Evolutionary conservation across 1,140 invertebrate genomes (phyloP), one percentile per base, ranked within the genome.

Genomic region (Conopomorpha cramerella): DNA sequence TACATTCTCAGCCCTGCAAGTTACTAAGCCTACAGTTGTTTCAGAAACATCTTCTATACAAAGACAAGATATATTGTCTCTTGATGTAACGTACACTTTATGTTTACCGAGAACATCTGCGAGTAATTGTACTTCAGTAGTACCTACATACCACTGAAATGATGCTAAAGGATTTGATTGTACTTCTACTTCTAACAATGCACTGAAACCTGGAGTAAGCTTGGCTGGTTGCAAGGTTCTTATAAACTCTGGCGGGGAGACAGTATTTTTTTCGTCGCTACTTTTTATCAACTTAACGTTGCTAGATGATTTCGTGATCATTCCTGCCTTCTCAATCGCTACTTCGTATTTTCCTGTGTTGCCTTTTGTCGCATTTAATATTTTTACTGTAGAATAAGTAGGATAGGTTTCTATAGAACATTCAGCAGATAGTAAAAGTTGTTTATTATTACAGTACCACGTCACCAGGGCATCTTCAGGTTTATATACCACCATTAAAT

Each of bases 371-470:
- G 84, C 76, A 41, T 89, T 85, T 8, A 82, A 71, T 39, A 95
- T 84, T 47, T 65, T 81, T 2, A 97, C 74, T 36, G 73, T 85
- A 10, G 86, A 89, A 52, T 67, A 86, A 41, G 77, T 85, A 28
- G 87, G 83, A 28, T 84, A 80, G n/a, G 81, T 84, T 29, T 74
- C 68, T 18, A 90, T 86, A 18, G 79, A 62, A 41, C 81, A 83
- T 45, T 89, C 86, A 38, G 90, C 83, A 39, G 83, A 82, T 38
- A 84, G 63, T 45, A 81, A 64, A 14, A 98, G 82, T 59, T 89
- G 85, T 46, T 90, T 84, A 23, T 89, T 91, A 71, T 98, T 95
- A 48, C 89, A 86, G 48, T 86, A 90, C 95, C 95, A 98, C n/a
- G n/a, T n/a, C n/a, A n/a, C n/a, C n/a, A 87, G 86, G 41, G 82